Percentiles rank a stretch among this genome's conserved stretches.
These are phyloP conservation scores for Notarius quadriscutis DNA, from an alignment of 2,113 vertebrate genomes.

Conservation along the genomic window DNA sequence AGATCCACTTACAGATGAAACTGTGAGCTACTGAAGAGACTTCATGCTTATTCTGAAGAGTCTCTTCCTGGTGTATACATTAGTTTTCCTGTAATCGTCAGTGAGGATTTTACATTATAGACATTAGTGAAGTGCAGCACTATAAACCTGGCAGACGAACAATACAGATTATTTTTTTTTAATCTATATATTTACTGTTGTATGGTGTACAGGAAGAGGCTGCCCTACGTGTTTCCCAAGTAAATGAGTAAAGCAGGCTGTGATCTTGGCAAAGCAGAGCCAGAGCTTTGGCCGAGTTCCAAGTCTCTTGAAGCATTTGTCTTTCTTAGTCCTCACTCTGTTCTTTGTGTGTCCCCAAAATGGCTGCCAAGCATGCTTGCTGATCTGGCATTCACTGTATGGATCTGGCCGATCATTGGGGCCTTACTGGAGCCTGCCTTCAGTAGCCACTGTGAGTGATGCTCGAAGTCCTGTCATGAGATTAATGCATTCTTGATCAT, in stretches of 20 bases:
- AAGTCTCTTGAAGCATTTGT: slow-evolving; percentile 1
- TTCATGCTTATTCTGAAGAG: not conserved
- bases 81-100: not conserved
- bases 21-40: not conserved
- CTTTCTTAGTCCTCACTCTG: not conserved
- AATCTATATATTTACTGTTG: not conserved
- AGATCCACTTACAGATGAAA: slow-evolving; percentile 16
- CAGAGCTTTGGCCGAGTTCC: not conserved
- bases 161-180: not conserved
- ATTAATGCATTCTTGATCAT: slow-evolving; percentile 22
- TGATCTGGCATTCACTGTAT: not conserved
- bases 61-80: not conserved
- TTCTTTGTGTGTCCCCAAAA: not conserved
- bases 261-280: not conserved
- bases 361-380: not conserved
- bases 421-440: not conserved
- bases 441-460: not conserved
- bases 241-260: slow-evolving; percentile 19
- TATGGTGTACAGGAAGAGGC: not conserved
- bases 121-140: not conserved
- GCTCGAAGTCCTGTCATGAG: not conserved
- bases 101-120: not conserved
- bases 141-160: not conserved
- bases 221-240: not conserved
- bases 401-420: not conserved